Evolutionary conservation across 2,888 invertebrate species (phyloP), one percentile per base, ranked within the genome.

Genomic region (Phortica okadai): DNA sequence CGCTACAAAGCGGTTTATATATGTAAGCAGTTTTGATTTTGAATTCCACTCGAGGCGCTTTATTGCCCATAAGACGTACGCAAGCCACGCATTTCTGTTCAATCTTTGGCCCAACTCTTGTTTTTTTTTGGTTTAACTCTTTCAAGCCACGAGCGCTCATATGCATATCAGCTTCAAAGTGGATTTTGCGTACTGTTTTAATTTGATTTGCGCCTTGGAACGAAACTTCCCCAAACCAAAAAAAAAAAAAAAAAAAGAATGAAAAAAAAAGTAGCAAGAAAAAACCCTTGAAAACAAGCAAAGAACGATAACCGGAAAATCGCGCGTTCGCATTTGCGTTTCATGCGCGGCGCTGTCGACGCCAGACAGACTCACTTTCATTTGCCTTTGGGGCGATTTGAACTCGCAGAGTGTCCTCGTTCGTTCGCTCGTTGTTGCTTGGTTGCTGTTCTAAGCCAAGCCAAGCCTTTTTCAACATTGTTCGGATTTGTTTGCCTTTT

Each of bases 131-230:
- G 21, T 21, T 21, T 21, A 21, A 21, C 21, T 21, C 21, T 21
- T 21, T 21, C 21, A 21, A 21, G 21, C 14, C 50, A 50, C 2
- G 6, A 50, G 4, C 50, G 6, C 50, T 3, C 50, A 50, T 14
- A 50, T 50, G 50, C 50, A 50, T 50, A 14, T 14, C 50, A 33
- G 33, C 50, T 50, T 50, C 50, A 14, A 50, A 50, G 50, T 50
- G 66, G 54, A 72, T 50, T 56, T 72, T 54, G 70, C 33, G 56
- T 56, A 56, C 54, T 50, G 25, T 72, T 72, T 56, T 72, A 72
- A 72, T 72, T 72, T 72, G 54, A 72, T 72, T 72, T 72, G 70
- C 25, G 69, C 69, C 45, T 25, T 50, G 69, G 21, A 69, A 69
- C 25, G 8, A 62, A 16, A 56, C 56, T 56, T 16, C 11, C 54